Evolutionary conservation across 92 coral and sea anemone species (phyloP).

Genomic region (Ricordea florida): DNA sequence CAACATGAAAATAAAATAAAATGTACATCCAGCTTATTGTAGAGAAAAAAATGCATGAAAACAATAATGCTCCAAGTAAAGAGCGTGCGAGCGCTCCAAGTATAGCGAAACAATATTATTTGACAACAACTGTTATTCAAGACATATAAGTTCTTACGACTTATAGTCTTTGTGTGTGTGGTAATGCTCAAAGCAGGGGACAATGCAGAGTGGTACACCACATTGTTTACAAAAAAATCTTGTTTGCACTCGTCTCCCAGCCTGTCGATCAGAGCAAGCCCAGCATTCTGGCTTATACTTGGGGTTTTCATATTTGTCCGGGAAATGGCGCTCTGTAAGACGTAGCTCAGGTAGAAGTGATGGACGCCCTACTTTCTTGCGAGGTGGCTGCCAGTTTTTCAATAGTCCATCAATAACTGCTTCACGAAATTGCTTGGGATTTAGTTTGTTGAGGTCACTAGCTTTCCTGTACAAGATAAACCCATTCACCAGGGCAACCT

Average conservation of each 20-base stretch:
- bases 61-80: neutral
- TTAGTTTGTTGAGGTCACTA: slow-evolving; percentile 28
- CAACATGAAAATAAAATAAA: neutral
- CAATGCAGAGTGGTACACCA: slow-evolving; percentile 19
- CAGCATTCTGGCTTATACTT: slow-evolving; percentile 53
- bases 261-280: slow-evolving; percentile 46
- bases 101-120: neutral
- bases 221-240: slow-evolving; percentile 28
- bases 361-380: slow-evolving; percentile 23
- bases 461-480: slow-evolving; percentile 62
- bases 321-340: slow-evolving; percentile 32
- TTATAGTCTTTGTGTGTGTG: slow-evolving; percentile 12
- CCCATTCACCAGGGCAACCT: slow-evolving; percentile 75
- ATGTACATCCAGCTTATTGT: neutral
- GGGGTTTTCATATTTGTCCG: slow-evolving; percentile 32
- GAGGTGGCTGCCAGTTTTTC: neutral
- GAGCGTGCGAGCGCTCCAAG: too few relatives aligned
- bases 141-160: slow-evolving; percentile 3
- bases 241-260: slow-evolving; percentile 24
- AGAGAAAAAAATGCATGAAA: neutral
- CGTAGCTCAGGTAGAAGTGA: slow-evolving; percentile 25
- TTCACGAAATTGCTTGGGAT: slow-evolving; percentile 39
- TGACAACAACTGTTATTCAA: slow-evolving; percentile 4
- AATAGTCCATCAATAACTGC: slow-evolving; percentile 47
- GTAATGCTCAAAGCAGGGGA: slow-evolving; percentile 36